A percentile compares a stretch with the other conserved stretches of the same genome.
These are phyloP conservation scores for Thunnus thynnus DNA, from an alignment of 2,113 vertebrate genomes.

Conservation along the genomic window DNA sequence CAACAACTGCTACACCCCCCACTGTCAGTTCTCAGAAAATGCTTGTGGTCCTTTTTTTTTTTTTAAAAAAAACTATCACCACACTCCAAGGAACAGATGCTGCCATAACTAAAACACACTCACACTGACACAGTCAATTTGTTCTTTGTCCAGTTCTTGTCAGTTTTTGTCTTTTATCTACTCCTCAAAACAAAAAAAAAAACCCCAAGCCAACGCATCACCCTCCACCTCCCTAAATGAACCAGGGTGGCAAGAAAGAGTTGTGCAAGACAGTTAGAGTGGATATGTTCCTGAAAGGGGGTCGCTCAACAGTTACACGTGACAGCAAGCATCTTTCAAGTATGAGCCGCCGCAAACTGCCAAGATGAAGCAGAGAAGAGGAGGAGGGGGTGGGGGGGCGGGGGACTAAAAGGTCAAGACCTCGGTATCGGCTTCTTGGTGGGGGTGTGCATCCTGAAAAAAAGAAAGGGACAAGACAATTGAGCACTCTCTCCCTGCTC, in stretches of 20 bases:
- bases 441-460: constrained; percentile 54
- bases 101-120: constrained; percentile 32
- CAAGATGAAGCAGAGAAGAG: neutral
- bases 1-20: constrained; percentile 33
- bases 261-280: constrained; percentile 57
- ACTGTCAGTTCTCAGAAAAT: constrained; percentile 37
- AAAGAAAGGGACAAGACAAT: constrained; percentile 80
- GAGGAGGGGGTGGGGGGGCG: neutral
- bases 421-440: constrained; percentile 67
- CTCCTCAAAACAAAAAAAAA: neutral
- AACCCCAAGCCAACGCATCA: neutral
- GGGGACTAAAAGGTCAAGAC: constrained; percentile 66
- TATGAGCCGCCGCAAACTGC: constrained; percentile 17
- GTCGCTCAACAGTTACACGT: constrained; percentile 45
- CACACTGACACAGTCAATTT: constrained; percentile 63
- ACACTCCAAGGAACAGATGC: constrained; percentile 68
- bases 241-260: constrained; percentile 23
- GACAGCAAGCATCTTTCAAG: constrained; percentile 60
- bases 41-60: constrained; percentile 11
- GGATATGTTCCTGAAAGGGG: constrained; percentile 38
- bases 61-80: constrained; percentile 33
- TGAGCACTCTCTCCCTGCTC: constrained; percentile 63
- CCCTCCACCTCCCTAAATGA: constrained; percentile 36
- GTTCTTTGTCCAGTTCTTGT: constrained; percentile 53
- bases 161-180: constrained; percentile 64